Evolutionary conservation across 30 jellyfish, hydroid and myxozoan genomes (phyloP).

Genomic region (Sanderia malayensis): DNA sequence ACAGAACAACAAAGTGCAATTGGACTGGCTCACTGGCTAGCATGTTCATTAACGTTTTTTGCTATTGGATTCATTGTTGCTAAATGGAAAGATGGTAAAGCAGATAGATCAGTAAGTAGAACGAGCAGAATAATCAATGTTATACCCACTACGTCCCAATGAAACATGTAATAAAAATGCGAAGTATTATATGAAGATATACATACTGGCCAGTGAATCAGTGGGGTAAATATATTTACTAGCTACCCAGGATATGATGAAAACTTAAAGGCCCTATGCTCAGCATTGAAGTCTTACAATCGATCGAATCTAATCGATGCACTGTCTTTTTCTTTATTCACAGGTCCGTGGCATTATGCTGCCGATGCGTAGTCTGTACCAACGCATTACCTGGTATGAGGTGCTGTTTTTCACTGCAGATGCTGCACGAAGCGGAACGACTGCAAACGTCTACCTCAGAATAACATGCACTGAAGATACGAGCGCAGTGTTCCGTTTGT

Average conservation of each 20-base stretch:
- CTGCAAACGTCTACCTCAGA: conserved; percentile 38
- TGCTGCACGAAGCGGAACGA: conserved; percentile 15
- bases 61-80: neutral
- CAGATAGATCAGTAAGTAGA: neutral
- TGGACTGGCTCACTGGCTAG: neutral
- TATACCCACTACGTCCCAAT: no score
- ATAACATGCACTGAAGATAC: conserved; percentile 2
- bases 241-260: no score
- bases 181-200: no score
- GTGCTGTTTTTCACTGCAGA: conserved; percentile 16
- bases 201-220: no score
- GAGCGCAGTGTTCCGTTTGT: conserved; percentile 36
- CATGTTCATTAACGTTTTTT: neutral
- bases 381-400: conserved; percentile 35
- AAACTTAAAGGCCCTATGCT: no score
- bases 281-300: no score
- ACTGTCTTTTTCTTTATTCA: no score
- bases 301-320: no score
- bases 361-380: conserved; percentile 44
- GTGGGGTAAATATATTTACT: no score
- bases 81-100: neutral
- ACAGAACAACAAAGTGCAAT: no score
- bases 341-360: conserved; percentile 42
- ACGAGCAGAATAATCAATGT: no score
- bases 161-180: no score